Conservation (phyloP, 1,140 invertebrate species). For the Armadillidium nasatum region DNA sequence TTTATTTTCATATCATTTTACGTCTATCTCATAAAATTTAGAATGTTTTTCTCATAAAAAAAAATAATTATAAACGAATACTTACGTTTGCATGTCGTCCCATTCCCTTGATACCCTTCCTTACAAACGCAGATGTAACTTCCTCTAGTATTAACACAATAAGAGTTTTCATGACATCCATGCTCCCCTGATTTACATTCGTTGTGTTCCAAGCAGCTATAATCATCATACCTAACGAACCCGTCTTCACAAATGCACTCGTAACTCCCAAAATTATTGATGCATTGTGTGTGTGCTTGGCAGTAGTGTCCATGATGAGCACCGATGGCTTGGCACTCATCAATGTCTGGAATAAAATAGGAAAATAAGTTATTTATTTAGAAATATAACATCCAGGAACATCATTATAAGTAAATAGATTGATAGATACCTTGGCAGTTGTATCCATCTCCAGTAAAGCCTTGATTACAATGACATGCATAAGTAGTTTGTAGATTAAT, state of each 20-base stretch:
- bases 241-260: slow-evolving; percentile 52
- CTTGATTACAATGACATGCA: slow-evolving; percentile 74
- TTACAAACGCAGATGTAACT: slow-evolving; percentile 77
- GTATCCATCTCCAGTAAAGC: slow-evolving; percentile 73
- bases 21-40: no score
- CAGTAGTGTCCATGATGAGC: slow-evolving; percentile 73
- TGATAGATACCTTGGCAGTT: slow-evolving; percentile 61
- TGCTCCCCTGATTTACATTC: slow-evolving; percentile 65
- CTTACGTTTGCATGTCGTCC: slow-evolving; percentile 73
- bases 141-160: slow-evolving; percentile 78
- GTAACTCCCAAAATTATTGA: slow-evolving; percentile 73
- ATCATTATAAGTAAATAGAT: no score
- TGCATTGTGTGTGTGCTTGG: slow-evolving; percentile 70
- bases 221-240: slow-evolving; percentile 67
- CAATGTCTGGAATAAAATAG: slow-evolving; percentile 60
- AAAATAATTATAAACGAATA: slow-evolving; percentile 32
- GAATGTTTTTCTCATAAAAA: no score
- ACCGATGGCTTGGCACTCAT: slow-evolving; percentile 70
- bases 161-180: slow-evolving; percentile 69
- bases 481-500: slow-evolving; percentile 77
- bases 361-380: not conserved
- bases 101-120: slow-evolving; percentile 75
- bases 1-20: no score
- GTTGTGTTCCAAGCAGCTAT: slow-evolving; percentile 74
- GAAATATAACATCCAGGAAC: not conserved